Base-by-base conservation (phyloP, 2,888 invertebrate genomes). In the Drosophila subsilvestris region DNA sequence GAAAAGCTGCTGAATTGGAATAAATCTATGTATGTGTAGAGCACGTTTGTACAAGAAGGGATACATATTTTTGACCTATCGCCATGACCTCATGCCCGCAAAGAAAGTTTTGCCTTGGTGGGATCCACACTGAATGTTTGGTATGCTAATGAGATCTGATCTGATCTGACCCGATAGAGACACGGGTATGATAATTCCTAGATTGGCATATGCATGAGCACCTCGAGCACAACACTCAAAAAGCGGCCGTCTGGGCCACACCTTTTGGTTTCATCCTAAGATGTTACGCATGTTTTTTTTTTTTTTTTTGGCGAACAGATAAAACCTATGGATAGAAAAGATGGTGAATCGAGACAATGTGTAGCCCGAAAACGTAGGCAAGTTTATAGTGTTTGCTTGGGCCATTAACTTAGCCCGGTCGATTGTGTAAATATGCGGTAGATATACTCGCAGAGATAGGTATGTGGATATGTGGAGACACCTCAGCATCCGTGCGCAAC, bases 351-450 rank as follows among this genome's bases (percentile, higher is more conserved):
- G n/a, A 58, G 22, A 61, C 27, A 57, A 59, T 60, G 56, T 67
- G 74, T 57, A 68, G 57, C 75, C 68, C 56, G 47, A 74, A 74
- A 74, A 56, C 73, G 68, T 62, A 74, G 61, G 58, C 75, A 61
- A 74, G 61, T 62, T 62, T 63, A 74, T 68, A 49, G 56, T 74
- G 62, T 74, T 74, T 75, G 62, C 58, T 62, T 63, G 68, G 74
- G 74, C 57, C 55, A 74, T 74, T 74, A 74, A 74, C 69, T 66
- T 47, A 48, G 61, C 44, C 22, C 50, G 72, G 55, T 56, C 51
- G 75, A 80, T 85, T 81, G 71, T 74, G 74, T 59, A 81, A 85
- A 71, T 68, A 60, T 55, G 54, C 49, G 37, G 7, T 37, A 43
- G 63, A 48, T 42, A 54, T 49, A 44, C 51, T 53, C 29, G 2